A percentile compares a stretch with the other conserved stretches of the same genome.
Conservation (phyloP, 1,140 invertebrate genomes). For the Manduca sexta region DNA sequence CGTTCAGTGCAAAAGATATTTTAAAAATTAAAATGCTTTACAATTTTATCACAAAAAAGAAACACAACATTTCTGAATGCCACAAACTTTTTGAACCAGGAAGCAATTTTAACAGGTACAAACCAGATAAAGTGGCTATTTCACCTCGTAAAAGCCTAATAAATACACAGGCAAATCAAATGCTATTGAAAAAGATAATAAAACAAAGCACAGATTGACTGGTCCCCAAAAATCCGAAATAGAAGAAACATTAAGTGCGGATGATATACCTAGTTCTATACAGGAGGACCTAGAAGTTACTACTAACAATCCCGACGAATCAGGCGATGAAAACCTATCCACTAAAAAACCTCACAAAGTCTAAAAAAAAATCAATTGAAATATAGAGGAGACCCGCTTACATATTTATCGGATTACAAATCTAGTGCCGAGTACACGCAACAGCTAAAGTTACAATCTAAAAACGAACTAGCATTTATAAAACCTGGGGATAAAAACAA, state of each 20-base stretch:
- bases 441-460: background rate
- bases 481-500: conserved; percentile 12
- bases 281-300: no score
- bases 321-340: no score
- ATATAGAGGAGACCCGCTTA: conserved; percentile 9
- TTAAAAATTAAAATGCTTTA: conserved; percentile 51
- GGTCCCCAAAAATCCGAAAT: no score
- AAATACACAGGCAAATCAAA: conserved; percentile 30
- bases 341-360: background rate
- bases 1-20: conserved; percentile 40
- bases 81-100: conserved; percentile 38
- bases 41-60: conserved; percentile 34
- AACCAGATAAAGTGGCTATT: conserved; percentile 9
- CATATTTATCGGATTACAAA: conserved; percentile 27
- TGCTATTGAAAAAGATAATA: conserved; percentile 7
- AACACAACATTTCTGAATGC: conserved; percentile 23
- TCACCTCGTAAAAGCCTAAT: conserved; percentile 29
- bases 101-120: conserved; percentile 19
- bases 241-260: no score
- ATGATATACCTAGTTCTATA: background rate
- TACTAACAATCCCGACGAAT: no score
- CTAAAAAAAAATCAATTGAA: background rate
- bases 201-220: no score
- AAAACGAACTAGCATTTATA: background rate
- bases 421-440: conserved; percentile 15